Percentiles rank a stretch among this genome's conserved stretches.
Evolutionary conservation across 2,113 vertebrate species (phyloP).

Genomic region (Myodes glareolus): DNA sequence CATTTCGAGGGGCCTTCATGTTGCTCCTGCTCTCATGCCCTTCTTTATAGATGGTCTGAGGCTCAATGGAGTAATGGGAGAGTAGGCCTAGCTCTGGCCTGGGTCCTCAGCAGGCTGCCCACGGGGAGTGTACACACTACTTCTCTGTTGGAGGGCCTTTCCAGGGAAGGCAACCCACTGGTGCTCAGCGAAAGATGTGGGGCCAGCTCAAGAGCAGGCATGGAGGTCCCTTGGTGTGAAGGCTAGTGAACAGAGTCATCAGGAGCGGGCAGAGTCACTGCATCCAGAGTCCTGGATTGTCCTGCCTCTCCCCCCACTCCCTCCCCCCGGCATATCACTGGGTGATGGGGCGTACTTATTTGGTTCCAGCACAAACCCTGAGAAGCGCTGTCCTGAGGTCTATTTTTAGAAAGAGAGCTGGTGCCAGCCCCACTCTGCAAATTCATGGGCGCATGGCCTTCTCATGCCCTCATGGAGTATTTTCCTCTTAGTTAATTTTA

Average conservation of each 20-base stretch:
- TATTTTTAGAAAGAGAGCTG: background rate
- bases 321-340: background rate
- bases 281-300: background rate
- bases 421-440: background rate
- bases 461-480: background rate
- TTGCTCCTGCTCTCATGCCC: background rate
- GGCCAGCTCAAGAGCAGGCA: background rate
- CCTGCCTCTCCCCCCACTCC: background rate
- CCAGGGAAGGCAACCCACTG: background rate
- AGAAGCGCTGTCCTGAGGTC: background rate
- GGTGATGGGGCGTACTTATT: background rate
- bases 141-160: too few species aligned
- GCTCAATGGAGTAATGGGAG: background rate
- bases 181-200: background rate
- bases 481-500: conserved; percentile 43
- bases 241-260: background rate
- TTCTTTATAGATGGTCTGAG: background rate
- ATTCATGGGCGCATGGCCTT: background rate
- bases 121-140: too few species aligned
- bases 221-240: background rate
- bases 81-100: background rate
- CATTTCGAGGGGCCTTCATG: background rate
- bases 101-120: background rate
- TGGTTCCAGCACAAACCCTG: background rate
- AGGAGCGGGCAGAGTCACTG: background rate